Evolutionary conservation across 2,113 vertebrate species (phyloP).

Genomic region (Dromaius novaehollandiae): DNA sequence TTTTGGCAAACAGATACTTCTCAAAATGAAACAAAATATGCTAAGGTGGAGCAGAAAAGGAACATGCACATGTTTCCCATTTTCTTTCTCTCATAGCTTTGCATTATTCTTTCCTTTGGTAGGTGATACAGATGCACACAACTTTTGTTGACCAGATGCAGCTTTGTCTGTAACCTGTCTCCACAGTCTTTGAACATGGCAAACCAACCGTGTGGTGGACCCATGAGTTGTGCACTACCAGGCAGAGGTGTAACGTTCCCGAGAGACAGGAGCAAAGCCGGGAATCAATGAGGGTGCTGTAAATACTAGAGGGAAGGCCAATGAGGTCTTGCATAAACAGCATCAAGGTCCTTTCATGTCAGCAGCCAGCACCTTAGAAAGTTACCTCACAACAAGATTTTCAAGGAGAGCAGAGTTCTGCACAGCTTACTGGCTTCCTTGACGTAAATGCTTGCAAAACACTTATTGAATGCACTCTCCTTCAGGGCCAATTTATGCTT

Average conservation of each 20-base stretch:
- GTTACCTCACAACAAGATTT: not conserved
- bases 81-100: not conserved
- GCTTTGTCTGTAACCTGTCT: not conserved
- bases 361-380: slow-evolving; percentile 4
- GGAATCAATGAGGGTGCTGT: not conserved
- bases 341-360: not conserved
- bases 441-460: slow-evolving; percentile 59
- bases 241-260: not conserved
- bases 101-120: not conserved
- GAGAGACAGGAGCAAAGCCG: not conserved
- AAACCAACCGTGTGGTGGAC: not conserved
- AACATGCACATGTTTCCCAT: not conserved
- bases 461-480: not conserved
- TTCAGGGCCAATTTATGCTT: slow-evolving; percentile 39
- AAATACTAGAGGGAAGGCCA: not conserved
- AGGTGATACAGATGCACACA: not conserved
- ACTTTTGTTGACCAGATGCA: not conserved
- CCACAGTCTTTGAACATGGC: not conserved
- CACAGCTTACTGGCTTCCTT: slow-evolving; percentile 5
- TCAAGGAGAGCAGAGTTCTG: not conserved
- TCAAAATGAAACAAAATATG: not conserved
- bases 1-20: not conserved
- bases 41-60: not conserved
- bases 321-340: not conserved
- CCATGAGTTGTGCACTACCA: not conserved